Evolutionary conservation across 2,797 vertebrate genomes (phyloP).

Genomic region (Gallirallus australis): DNA sequence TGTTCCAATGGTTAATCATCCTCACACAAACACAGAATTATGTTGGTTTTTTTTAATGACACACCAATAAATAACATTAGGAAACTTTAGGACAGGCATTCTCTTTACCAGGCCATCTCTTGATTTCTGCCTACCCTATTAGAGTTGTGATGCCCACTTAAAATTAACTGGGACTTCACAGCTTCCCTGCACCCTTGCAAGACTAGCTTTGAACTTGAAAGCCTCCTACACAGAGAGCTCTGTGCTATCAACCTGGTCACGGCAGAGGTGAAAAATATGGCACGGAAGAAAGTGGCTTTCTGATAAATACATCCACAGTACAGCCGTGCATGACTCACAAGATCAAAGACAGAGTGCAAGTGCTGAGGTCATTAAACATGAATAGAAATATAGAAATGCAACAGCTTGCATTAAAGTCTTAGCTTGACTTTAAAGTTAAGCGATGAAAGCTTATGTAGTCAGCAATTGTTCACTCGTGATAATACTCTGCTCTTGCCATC

Average conservation of each 20-base stretch:
- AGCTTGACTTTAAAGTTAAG: slow-evolving; percentile 54
- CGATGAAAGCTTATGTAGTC: slow-evolving; percentile 46
- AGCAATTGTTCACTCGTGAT: slow-evolving; percentile 31
- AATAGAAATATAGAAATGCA: slow-evolving; percentile 65
- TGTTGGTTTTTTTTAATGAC: neutral
- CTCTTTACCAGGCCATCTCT: neutral
- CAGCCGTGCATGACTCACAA: slow-evolving; percentile 19
- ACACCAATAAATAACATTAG: neutral
- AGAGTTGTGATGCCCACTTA: neutral
- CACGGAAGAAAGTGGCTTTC: slow-evolving; percentile 43
- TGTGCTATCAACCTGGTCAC: slow-evolving; percentile 30
- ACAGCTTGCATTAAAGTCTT: slow-evolving; percentile 61
- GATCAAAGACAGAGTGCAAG: slow-evolving; percentile 60
- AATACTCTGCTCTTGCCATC: slow-evolving; percentile 29
- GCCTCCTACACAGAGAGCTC: slow-evolving; percentile 57
- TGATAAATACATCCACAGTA: slow-evolving; percentile 47
- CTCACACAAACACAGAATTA: neutral
- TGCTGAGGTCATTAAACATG: slow-evolving; percentile 53
- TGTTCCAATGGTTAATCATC: slow-evolving; percentile 62
- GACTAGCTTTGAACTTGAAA: slow-evolving; percentile 68
- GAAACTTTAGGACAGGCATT: neutral
- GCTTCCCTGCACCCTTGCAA: slow-evolving; percentile 40
- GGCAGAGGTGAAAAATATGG: slow-evolving; percentile 14
- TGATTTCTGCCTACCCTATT: neutral
- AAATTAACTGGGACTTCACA: slow-evolving; percentile 53